Evolutionary conservation across 2,113 vertebrate genomes (phyloP).

Genomic region (Condylura cristata): DNA sequence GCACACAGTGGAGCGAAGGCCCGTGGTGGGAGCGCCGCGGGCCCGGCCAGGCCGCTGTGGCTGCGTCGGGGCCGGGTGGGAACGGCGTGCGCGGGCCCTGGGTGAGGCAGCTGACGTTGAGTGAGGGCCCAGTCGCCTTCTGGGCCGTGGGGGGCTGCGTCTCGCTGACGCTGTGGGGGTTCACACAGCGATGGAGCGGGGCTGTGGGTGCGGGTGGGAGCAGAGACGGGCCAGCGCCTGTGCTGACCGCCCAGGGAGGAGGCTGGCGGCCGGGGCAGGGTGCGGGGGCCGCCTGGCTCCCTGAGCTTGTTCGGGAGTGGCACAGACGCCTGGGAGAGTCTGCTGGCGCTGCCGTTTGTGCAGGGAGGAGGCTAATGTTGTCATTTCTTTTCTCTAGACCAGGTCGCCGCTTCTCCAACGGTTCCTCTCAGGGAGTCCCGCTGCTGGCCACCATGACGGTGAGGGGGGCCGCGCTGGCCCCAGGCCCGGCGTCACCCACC

Average conservation of each 20-base stretch:
- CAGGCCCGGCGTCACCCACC: slow-evolving; percentile 79
- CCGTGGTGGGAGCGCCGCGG: too few relatives aligned
- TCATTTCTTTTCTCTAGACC: slow-evolving; percentile 41
- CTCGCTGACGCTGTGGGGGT: not conserved
- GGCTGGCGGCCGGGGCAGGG: not conserved
- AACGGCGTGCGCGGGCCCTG: too few relatives aligned
- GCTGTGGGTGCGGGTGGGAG: not conserved
- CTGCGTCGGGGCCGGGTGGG: too few relatives aligned
- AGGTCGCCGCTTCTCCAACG: not conserved
- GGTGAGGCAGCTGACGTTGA: too few relatives aligned
- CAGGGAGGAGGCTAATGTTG: fast-evolving
- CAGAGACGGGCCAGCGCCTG: not conserved
- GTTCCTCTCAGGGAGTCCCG: slow-evolving; percentile 62
- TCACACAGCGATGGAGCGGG: not conserved
- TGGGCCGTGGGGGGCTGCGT: not conserved
- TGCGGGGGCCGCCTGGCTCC: not conserved
- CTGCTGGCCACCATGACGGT: slow-evolving; percentile 84
- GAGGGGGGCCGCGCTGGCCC: slow-evolving; percentile 82
- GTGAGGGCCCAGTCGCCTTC: too few relatives aligned
- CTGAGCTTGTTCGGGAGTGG: not conserved
- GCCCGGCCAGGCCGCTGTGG: too few relatives aligned
- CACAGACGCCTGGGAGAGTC: not conserved
- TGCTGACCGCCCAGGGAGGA: not conserved
- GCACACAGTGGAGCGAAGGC: too few relatives aligned
- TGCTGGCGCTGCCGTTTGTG: fast-evolving